Conservation (phyloP, 92 coral and sea anemone species). For the Porites lobata region DNA sequence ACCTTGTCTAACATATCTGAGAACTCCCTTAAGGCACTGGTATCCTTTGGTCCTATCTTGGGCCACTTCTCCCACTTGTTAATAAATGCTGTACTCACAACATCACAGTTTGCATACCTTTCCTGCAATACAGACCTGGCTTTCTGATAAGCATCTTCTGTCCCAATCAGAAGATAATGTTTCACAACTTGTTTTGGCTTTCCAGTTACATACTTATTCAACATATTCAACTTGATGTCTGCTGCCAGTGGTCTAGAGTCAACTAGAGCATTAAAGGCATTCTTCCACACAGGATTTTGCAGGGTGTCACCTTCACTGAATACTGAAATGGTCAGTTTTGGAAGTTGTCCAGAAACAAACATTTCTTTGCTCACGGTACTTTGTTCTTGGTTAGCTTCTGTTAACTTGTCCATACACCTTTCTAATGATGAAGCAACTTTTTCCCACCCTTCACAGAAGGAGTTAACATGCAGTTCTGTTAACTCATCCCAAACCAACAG, state of each 20-base stretch:
- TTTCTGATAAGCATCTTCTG: slow-evolving; percentile 53
- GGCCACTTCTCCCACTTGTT: slow-evolving; percentile 37
- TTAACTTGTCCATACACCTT: slow-evolving; percentile 50
- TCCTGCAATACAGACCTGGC: slow-evolving; percentile 54
- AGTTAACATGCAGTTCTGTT: background rate
- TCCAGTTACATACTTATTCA: slow-evolving; percentile 54
- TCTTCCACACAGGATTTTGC: slow-evolving; percentile 62
- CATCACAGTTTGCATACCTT: slow-evolving; percentile 55
- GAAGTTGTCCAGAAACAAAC: background rate
- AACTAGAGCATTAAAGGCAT: slow-evolving; percentile 61
- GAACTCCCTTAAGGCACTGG: background rate
- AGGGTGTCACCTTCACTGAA: slow-evolving; percentile 61
- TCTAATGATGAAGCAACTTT: slow-evolving; percentile 33
- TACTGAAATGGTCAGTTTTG: slow-evolving; percentile 59
- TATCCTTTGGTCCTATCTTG: background rate
- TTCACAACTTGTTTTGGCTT: slow-evolving; percentile 7
- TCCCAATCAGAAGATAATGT: slow-evolving; percentile 9
- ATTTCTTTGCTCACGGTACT: slow-evolving; percentile 6
- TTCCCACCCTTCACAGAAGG: slow-evolving; percentile 9
- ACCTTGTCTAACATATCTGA: background rate
- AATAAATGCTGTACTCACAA: slow-evolving; percentile 53
- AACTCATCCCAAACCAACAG: too few relatives aligned
- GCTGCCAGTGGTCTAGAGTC: slow-evolving; percentile 58
- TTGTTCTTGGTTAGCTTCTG: slow-evolving; percentile 35
- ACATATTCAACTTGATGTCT: slow-evolving; percentile 57